Percentiles rank a stretch among this genome's conserved stretches.
Evolutionary conservation across 1,140 invertebrate genomes (phyloP).

Genomic region (Telenomus remus): DNA sequence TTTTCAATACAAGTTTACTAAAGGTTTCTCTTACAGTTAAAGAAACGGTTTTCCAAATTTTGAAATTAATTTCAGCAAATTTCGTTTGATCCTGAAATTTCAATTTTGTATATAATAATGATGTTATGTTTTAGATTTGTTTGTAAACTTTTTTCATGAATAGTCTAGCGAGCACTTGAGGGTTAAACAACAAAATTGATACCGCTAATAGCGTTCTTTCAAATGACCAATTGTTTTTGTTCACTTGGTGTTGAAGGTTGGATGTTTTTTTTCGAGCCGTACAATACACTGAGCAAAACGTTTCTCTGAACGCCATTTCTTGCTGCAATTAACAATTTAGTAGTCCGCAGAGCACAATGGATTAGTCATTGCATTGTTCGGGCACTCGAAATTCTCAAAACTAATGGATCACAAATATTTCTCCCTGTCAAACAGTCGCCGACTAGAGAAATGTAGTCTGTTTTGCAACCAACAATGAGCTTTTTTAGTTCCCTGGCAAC

Average conservation of each 20-base stretch:
- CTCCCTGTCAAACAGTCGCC: slow-evolving; percentile 19
- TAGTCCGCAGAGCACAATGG: slow-evolving; percentile 21
- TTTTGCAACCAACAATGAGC: not conserved
- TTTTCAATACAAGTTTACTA: no score
- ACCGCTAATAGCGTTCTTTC: slow-evolving; percentile 44
- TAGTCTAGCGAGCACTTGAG: no score
- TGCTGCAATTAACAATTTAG: slow-evolving; percentile 53
- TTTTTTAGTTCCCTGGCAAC: slow-evolving; percentile 16
- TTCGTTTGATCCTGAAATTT: no score
- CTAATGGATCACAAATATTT: slow-evolving; percentile 38
- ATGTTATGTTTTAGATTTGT: no score
- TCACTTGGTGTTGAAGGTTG: slow-evolving; percentile 36
- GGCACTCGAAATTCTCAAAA: not conserved
- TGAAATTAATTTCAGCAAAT: no score
- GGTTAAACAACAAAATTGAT: slow-evolving; percentile 34
- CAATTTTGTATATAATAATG: no score
- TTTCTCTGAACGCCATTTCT: slow-evolving; percentile 48
- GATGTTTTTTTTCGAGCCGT: slow-evolving; percentile 39
- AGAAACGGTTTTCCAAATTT: no score
- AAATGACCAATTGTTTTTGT: slow-evolving; percentile 47
- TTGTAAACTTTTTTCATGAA: no score
- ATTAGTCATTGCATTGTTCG: slow-evolving; percentile 47
- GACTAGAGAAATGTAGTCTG: slow-evolving; percentile 2
- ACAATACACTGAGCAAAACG: slow-evolving; percentile 23
- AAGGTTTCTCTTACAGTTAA: no score